Percentiles rank a stretch among this genome's conserved stretches.
phyloP scores from a whole-genome alignment of 2,888 invertebrate species.

The Epinotia bilunana region DNA sequence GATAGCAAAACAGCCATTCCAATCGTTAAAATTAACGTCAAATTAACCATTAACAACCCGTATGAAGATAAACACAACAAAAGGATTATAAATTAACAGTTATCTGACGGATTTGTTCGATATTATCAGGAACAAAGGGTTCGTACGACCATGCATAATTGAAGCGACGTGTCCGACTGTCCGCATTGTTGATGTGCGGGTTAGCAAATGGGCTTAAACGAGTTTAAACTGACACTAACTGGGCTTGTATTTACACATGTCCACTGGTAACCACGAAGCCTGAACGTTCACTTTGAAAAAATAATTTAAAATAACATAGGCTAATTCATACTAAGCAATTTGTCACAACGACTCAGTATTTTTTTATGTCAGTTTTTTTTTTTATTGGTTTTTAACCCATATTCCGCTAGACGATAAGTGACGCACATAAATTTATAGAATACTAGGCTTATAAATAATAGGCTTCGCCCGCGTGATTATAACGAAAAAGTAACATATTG shows the following conservation, averaged over 20 bases:
- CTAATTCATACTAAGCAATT: no score
- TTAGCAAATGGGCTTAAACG: conserved; percentile 24
- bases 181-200: conserved; percentile 24
- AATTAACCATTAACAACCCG: conserved; percentile 29
- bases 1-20: conserved; percentile 7
- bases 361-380: no score
- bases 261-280: background rate
- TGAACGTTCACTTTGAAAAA: background rate
- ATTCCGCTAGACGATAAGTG: no score
- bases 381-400: no score
- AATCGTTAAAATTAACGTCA: conserved; percentile 14
- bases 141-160: conserved; percentile 15
- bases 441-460: no score
- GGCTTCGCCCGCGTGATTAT: no score
- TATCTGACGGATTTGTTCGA: conserved; percentile 9
- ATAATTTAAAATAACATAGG: no score
- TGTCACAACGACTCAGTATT: no score
- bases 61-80: conserved; percentile 23
- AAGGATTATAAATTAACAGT: conserved; percentile 25
- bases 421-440: no score
- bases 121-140: conserved; percentile 22
- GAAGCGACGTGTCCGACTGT: conserved; percentile 25
- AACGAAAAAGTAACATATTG: no score
- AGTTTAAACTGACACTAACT: conserved; percentile 28
- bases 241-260: conserved; percentile 8